phyloP scores from a whole-genome alignment of 1,140 invertebrate species.

The Galendromus occidentalis region DNA sequence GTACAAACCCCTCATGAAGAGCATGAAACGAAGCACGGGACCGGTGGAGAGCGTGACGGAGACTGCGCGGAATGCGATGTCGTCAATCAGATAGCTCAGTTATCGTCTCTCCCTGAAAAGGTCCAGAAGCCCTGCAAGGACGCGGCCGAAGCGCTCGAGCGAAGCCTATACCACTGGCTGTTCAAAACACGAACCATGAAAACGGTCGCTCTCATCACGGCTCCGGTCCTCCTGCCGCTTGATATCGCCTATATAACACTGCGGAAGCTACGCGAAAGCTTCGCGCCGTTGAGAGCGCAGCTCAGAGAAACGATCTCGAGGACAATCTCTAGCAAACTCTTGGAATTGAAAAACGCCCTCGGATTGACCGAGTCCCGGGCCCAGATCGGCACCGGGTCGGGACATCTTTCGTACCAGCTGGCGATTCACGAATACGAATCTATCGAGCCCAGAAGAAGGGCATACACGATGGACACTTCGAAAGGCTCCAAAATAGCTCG shows the following conservation, averaged over 20 bases:
- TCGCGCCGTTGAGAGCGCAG: not conserved
- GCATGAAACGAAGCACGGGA: not conserved
- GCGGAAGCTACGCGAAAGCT: not conserved
- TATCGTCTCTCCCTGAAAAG: not conserved
- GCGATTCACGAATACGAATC: not conserved
- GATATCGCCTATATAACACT: not conserved
- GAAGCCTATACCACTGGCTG: not conserved
- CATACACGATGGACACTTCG: not conserved
- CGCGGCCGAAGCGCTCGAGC: not conserved
- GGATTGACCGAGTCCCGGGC: not conserved
- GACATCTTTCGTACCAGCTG: not conserved
- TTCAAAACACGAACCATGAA: not conserved
- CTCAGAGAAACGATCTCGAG: not conserved
- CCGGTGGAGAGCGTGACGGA: not conserved
- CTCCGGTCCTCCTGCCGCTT: not conserved
- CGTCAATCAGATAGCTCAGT: constrained; percentile 7
- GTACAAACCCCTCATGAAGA: not conserved
- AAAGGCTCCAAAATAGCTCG: not conserved
- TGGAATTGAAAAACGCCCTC: not conserved
- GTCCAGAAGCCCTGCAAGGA: not conserved
- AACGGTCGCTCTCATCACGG: not conserved
- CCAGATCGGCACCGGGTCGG: not conserved
- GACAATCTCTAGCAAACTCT: not conserved
- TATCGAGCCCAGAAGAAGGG: not conserved
- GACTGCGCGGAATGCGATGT: not conserved